phyloP scores from a whole-genome alignment of 2,888 invertebrate species.

The Oscheius sp. region DNA sequence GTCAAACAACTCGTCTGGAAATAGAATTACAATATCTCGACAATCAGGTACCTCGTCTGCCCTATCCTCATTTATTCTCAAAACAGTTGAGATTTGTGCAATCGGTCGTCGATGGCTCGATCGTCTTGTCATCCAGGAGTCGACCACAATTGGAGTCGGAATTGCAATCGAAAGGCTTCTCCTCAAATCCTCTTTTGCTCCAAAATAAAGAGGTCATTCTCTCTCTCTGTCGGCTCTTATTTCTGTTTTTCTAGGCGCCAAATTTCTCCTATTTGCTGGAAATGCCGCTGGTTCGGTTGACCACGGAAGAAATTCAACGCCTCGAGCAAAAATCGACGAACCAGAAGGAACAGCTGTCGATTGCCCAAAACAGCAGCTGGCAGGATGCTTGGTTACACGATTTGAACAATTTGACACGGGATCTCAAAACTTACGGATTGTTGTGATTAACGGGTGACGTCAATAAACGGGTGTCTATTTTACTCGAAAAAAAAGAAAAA shows the following conservation, averaged over 20 bases:
- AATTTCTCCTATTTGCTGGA: slow-evolving; percentile 51
- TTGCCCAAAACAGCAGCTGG: slow-evolving; percentile 40
- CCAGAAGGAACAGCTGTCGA: slow-evolving; percentile 33
- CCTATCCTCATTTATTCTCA: too few species aligned
- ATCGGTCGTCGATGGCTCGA: slow-evolving; percentile 40
- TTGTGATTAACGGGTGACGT: background rate
- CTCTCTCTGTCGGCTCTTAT: background rate
- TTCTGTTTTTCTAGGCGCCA: background rate
- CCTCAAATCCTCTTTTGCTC: slow-evolving; percentile 33
- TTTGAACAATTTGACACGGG: slow-evolving; percentile 27
- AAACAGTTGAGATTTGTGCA: slow-evolving; percentile 45
- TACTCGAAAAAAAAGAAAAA: background rate
- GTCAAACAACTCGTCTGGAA: slow-evolving; percentile 24
- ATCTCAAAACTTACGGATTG: background rate
- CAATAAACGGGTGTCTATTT: slow-evolving; percentile 3
- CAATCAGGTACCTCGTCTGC: slow-evolving; percentile 44
- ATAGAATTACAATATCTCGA: slow-evolving; percentile 38
- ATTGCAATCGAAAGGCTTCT: slow-evolving; percentile 40
- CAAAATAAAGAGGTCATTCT: background rate
- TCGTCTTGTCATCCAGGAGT: slow-evolving; percentile 37
- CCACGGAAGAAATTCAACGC: slow-evolving; percentile 46
- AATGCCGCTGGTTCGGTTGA: slow-evolving; percentile 50
- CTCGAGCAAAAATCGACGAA: slow-evolving; percentile 31
- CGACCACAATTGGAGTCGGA: slow-evolving; percentile 36
- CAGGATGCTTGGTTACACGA: slow-evolving; percentile 46